A percentile compares a stretch with the other conserved stretches of the same genome.
Evolutionary conservation across 2,888 invertebrate genomes (phyloP).

Genomic region (Nomada ferruginata): DNA sequence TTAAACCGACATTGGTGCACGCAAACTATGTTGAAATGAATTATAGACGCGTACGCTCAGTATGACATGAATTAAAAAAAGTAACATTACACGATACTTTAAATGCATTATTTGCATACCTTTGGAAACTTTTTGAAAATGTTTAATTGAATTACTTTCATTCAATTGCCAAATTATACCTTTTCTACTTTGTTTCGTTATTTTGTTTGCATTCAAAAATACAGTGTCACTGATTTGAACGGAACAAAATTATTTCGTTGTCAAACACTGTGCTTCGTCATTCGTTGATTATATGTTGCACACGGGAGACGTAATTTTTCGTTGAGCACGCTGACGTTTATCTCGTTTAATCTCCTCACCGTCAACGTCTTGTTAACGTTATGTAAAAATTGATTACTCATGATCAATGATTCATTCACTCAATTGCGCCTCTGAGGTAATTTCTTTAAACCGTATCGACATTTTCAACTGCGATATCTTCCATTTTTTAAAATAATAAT

Average conservation of each 20-base stretch:
- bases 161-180: not conserved
- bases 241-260: too few species aligned
- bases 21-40: slow-evolving; percentile 46
- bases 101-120: not conserved
- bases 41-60: not conserved
- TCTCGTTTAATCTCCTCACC: not conserved
- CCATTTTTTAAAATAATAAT: too few species aligned
- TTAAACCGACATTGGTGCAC: slow-evolving; percentile 46
- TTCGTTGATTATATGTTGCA: too few species aligned
- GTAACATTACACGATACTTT: not conserved
- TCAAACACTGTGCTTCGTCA: too few species aligned
- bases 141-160: not conserved
- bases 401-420: not conserved
- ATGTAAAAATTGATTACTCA: slow-evolving; percentile 20
- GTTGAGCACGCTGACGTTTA: not conserved
- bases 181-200: not conserved
- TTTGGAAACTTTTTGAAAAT: not conserved
- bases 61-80: not conserved
- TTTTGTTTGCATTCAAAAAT: not conserved
- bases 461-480: not conserved
- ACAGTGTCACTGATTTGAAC: too few species aligned
- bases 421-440: too few species aligned
- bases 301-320: not conserved
- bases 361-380: not conserved
- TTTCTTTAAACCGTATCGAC: not conserved